Conservation (phyloP, 2,888 invertebrate genomes). For the Hydrotaea cyrtoneurina region DNA sequence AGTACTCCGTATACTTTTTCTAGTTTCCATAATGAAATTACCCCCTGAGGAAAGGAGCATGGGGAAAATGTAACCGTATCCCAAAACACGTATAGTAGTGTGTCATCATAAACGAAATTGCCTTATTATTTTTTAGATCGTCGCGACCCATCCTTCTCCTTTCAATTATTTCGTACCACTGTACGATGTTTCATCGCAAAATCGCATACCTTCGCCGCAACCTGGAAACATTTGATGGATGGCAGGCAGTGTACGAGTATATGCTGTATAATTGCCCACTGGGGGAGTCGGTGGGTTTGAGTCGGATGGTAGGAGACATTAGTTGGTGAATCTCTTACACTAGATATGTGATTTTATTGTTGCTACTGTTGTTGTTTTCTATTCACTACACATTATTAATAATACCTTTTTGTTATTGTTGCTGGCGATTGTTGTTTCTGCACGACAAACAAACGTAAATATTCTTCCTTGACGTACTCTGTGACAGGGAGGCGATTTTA, state of each 20-base stretch:
- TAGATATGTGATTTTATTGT: constrained; percentile 9
- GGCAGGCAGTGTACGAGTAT: background rate
- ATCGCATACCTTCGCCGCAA: background rate
- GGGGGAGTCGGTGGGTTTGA: background rate
- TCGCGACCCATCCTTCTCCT: too few species aligned
- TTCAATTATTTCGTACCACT: background rate
- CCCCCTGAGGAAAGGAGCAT: too few species aligned
- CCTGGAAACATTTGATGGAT: constrained; percentile 15
- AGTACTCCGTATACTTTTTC: too few species aligned
- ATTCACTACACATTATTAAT: constrained; percentile 24
- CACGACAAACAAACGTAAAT: background rate
- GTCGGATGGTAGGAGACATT: background rate
- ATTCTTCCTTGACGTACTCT: background rate
- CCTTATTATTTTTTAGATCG: too few species aligned
- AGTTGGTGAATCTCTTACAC: constrained; percentile 1
- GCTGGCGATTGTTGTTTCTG: background rate
- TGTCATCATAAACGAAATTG: too few species aligned
- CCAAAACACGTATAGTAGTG: too few species aligned
- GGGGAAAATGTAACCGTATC: too few species aligned
- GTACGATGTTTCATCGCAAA: background rate
- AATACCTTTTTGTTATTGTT: constrained; percentile 7
- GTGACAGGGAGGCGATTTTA: constrained; percentile 15
- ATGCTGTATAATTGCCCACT: background rate
- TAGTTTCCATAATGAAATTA: too few species aligned
- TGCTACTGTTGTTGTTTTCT: background rate